Base-by-base conservation (phyloP, 2,888 invertebrate genomes). In the Gibbula magus region DNA sequence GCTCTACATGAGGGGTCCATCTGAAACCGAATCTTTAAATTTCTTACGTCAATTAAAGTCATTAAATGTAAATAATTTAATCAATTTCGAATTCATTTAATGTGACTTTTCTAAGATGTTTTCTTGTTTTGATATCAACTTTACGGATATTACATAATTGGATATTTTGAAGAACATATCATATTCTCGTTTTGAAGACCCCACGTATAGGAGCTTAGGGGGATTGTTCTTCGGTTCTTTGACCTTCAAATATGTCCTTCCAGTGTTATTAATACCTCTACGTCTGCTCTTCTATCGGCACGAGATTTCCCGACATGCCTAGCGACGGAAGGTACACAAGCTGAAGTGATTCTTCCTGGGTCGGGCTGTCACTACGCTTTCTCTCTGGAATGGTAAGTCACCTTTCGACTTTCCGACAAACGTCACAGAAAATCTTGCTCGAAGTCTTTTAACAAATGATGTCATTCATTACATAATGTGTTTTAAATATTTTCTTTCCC, bases 201-300 rank as follows among this genome's bases (percentile, higher is more conserved):
- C 61, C 61, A n/a, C 22, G 22, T 45, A 13, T 45, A 25, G 20
- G 10, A 61, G 61, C 29, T 10, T 20, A 61, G 61, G 16, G 61
- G 61, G 61, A 61, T 61, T 45, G 61, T 29, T 61, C 61, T 61
- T 61, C 61, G 29, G 61, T 61, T 61, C 61, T 61, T 61, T 61
- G 61, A 61, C 61, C 61, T 61, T 61, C 61, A 61, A 25, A 61
- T 61, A 61, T 61, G 61, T 61, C 61, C 25, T 61, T 61, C 61
- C 29, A 2, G 29, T 29, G 61, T 29, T 61, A 61, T 29, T 61
- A 61, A 61, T 61, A 61, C 25, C 61, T 29, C 61, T 10, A 29
- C 61, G 61, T 61, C 61, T 61, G 61, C 29, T 61, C 10, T 16
- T 22, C 25, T 61, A 61, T 61, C 22, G n/a, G 61, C 29, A 10